Percentiles rank a stretch among this genome's conserved stretches.
phyloP scores from a whole-genome alignment of 2,113 vertebrate species.

The Myotis yumanensis region DNA sequence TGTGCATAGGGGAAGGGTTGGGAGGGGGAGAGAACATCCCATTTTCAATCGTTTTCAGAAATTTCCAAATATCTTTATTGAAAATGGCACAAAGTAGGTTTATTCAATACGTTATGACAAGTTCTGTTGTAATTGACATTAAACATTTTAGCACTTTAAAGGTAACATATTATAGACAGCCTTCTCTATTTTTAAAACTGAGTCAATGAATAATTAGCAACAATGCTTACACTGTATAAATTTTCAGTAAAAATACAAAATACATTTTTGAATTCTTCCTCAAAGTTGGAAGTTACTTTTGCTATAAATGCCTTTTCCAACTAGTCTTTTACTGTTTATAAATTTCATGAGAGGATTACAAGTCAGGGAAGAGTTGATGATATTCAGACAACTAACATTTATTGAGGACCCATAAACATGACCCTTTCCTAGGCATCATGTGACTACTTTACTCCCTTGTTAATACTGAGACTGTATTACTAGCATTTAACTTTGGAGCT shows the following conservation, averaged over 20 bases:
- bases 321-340: background rate
- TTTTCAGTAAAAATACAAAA: slow-evolving; percentile 14
- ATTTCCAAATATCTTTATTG: background rate
- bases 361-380: background rate
- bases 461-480: background rate
- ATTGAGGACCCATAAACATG: background rate
- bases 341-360: background rate
- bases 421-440: background rate
- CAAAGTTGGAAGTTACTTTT: background rate
- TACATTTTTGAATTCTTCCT: background rate
- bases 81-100: background rate
- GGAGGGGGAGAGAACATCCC: background rate
- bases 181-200: background rate
- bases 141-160: background rate
- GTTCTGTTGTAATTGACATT: background rate
- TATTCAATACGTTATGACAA: background rate
- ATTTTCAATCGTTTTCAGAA: background rate
- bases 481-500: background rate
- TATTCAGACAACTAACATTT: background rate
- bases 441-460: background rate
- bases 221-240: background rate
- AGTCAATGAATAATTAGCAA: background rate
- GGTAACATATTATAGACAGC: background rate
- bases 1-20: background rate
- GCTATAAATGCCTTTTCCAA: background rate